Evolutionary conservation across 2,888 invertebrate genomes (phyloP).

Genomic region (Odontothrips loti): DNA sequence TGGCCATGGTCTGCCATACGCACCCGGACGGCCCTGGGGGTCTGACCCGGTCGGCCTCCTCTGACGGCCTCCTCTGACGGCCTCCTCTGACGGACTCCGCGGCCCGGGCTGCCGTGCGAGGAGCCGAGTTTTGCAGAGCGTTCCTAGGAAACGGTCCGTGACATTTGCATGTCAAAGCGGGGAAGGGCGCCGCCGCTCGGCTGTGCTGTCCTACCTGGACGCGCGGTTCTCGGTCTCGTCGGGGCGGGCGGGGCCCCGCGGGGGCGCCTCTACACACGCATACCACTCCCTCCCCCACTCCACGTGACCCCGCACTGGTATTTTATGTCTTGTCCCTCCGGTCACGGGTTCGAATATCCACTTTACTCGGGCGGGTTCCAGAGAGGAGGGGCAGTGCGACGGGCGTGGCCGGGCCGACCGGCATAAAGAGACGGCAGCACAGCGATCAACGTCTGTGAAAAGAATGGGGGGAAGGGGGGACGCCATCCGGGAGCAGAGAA

Average conservation of each 20-base stretch:
- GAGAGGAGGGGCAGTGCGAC: background rate
- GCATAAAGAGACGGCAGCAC: no score
- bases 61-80: background rate
- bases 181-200: background rate
- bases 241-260: no score
- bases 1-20: no score
- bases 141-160: conserved; percentile 15
- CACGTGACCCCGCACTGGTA: background rate
- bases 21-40: no score
- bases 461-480: no score
- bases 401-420: background rate
- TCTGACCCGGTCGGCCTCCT: background rate
- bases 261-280: no score
- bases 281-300: background rate
- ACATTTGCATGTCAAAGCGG: conserved; percentile 22
- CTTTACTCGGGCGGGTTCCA: background rate
- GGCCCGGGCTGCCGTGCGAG: background rate
- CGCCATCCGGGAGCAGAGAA: no score
- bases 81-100: background rate
- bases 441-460: no score
- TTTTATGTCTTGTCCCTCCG: background rate
- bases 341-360: background rate
- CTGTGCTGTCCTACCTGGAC: no score
- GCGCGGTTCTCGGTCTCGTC: no score
- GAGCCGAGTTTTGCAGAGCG: background rate